phyloP scores from a whole-genome alignment of 2,797 vertebrate genomes.

The Eulemur albifrons region DNA sequence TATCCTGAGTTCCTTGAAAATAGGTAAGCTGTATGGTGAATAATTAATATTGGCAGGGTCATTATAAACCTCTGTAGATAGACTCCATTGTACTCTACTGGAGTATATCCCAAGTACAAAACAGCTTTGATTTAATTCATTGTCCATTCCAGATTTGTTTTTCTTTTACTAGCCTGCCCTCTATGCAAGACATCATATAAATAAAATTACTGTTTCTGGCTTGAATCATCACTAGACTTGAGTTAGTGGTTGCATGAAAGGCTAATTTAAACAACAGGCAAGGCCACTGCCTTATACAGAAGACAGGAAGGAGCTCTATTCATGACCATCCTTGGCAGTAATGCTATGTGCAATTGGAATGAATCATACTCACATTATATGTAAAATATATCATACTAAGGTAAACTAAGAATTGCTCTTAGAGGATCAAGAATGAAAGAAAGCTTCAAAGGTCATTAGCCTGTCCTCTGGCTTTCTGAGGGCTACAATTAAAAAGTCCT shows the following conservation, averaged over 20 bases:
- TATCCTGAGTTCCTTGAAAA: constrained; percentile 50
- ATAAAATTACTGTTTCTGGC: constrained; percentile 78
- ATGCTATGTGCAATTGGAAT: constrained; percentile 67
- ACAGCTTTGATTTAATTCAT: constrained; percentile 72
- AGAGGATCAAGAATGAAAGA: constrained; percentile 34
- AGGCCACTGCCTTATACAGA: constrained; percentile 52
- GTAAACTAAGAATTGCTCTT: constrained; percentile 59
- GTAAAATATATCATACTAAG: constrained; percentile 63
- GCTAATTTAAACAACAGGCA: constrained; percentile 74
- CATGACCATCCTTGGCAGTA: constrained; percentile 46
- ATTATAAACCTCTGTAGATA: constrained; percentile 49
- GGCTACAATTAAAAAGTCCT: constrained; percentile 73
- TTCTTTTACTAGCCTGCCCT: constrained; percentile 66
- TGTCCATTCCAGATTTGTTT: constrained; percentile 70
- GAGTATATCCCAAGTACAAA: constrained; percentile 33
- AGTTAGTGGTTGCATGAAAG: constrained; percentile 72
- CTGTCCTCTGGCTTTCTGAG: constrained; percentile 57
- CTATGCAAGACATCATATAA: constrained; percentile 73
- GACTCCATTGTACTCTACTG: neutral
- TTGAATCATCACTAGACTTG: constrained; percentile 70
- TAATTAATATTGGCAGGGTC: constrained; percentile 72
- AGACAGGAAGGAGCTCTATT: constrained; percentile 46
- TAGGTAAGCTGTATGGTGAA: constrained; percentile 7
- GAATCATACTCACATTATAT: constrained; percentile 66
- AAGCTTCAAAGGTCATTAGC: constrained; percentile 51